These are phyloP conservation scores for Zaprionus inermis DNA, from an alignment of 1,140 invertebrate species.

Conservation along the genomic window DNA sequence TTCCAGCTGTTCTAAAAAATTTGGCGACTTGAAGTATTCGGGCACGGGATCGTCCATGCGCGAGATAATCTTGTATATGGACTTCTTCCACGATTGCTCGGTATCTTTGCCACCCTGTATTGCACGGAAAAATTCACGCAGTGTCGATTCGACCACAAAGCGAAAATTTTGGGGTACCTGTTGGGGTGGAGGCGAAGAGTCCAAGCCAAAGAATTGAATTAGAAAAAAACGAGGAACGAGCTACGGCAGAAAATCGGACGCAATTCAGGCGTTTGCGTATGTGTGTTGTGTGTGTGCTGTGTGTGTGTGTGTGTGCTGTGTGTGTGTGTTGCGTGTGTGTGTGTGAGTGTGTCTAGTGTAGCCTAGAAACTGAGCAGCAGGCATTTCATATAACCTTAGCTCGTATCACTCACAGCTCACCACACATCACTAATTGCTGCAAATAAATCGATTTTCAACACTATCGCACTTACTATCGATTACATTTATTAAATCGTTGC, in stretches of 20 bases:
- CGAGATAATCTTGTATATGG: slow-evolving; percentile 99
- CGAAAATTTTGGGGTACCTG: slow-evolving; percentile 99
- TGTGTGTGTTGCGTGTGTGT: slow-evolving; percentile 9
- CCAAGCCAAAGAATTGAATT: slow-evolving; percentile 29
- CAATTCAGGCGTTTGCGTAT: background rate
- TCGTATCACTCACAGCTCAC: slow-evolving; percentile 14
- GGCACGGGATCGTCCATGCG: slow-evolving; percentile 99
- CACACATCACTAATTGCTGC: background rate
- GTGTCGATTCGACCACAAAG: slow-evolving; percentile 97
- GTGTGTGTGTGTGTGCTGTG: slow-evolving; percentile 30
- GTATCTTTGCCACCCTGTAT: slow-evolving; percentile 97
- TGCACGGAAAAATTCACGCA: slow-evolving; percentile 99
- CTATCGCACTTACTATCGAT: too few species aligned
- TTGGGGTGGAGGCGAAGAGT: slow-evolving; percentile 19
- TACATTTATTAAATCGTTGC: too few species aligned
- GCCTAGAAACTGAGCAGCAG: background rate
- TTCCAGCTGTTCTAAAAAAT: slow-evolving; percentile 99
- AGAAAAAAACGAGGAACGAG: slow-evolving; percentile 28
- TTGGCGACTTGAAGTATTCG: slow-evolving; percentile 99
- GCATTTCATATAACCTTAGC: too few species aligned
- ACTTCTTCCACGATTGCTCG: slow-evolving; percentile 99
- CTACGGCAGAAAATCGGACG: slow-evolving; percentile 17
- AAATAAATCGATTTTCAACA: too few species aligned
- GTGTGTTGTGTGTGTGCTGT: slow-evolving; percentile 9
- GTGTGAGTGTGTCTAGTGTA: slow-evolving; percentile 43